A percentile compares a stretch with the other conserved stretches of the same genome.
Evolutionary conservation across 2,797 vertebrate genomes (phyloP).

Genomic region (Enteromius afrohamiltoni): DNA sequence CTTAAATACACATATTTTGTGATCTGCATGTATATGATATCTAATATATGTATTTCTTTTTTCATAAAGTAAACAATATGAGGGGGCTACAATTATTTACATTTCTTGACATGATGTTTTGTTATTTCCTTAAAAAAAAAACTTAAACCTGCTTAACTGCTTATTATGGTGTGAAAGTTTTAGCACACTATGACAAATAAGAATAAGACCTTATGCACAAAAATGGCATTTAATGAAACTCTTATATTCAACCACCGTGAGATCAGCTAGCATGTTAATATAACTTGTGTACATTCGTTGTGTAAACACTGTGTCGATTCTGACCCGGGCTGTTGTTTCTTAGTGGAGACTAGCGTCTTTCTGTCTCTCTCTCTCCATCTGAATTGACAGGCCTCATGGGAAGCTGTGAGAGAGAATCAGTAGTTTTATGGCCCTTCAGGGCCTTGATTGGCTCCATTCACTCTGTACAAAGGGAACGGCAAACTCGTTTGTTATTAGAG

Average conservation of each 20-base stretch:
- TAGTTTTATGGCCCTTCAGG: constrained; percentile 61
- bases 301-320: neutral
- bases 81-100: neutral
- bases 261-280: neutral
- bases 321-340: neutral
- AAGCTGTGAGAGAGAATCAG: constrained; percentile 53
- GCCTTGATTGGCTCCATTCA: constrained; percentile 68
- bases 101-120: neutral
- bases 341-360: neutral
- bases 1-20: neutral
- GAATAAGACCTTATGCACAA: neutral
- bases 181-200: neutral
- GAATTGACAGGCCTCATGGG: constrained; percentile 51
- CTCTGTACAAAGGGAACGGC: constrained; percentile 58
- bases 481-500: constrained; percentile 55
- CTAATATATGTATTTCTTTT: neutral
- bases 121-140: neutral
- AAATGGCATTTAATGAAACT: neutral
- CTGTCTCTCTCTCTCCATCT: constrained; percentile 11
- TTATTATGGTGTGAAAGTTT: neutral
- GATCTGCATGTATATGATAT: neutral
- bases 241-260: neutral
- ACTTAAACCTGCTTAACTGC: neutral
- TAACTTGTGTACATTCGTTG: neutral
- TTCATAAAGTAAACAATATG: neutral